Evolutionary conservation across 2,797 vertebrate genomes (phyloP), one percentile per base, ranked within the genome.

Genomic region (Botia almorhae): DNA sequence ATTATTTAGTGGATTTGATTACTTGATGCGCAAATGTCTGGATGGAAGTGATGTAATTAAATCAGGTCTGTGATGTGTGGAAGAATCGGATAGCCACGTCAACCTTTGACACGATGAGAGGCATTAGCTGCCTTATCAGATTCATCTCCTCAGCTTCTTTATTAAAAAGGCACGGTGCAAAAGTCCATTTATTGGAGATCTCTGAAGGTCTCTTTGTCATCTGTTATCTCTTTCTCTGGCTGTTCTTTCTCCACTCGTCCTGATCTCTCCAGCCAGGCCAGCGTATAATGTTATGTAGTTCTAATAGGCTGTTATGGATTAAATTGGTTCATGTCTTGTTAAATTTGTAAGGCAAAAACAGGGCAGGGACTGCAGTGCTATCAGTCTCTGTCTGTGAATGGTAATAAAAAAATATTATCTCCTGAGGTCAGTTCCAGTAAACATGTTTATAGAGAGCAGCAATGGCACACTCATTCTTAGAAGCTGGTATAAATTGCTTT

Each of bases 391-490:
- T 63, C 60, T 72, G 51, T 12, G n/a, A 50, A 71, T 16, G 13
- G 55, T 68, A 65, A 61, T 77, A 74, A 46, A 46, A 46, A 46
- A 46, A 46, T 77, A 76, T 33, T 33, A 46, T 46, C 60, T 33
- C 33, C 33, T 78, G 2, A 7, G 77, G 82, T 76, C 65, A 72
- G 68, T 55, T 80, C 75, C 50, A 65, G 69, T 74, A 63, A 72
- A 76, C 78, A 58, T 33, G 33, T 68, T 50, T 80, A 70, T 56
- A 69, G 75, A 36, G 73, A 76, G 73, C 51, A 53, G 17, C 51
- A 53, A 89, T 91, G 90, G 87, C 90, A 90, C 90, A 89, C 90
- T 90, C 89, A 86, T 89, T 90, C 90, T 91, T 91, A 92, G 91
- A 92, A 90, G 89, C 89, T 91, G 90, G 89, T 90, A 88, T 91